Conservation (phyloP, 2,113 vertebrate genomes). For the Petrocephalus zakoni region DNA sequence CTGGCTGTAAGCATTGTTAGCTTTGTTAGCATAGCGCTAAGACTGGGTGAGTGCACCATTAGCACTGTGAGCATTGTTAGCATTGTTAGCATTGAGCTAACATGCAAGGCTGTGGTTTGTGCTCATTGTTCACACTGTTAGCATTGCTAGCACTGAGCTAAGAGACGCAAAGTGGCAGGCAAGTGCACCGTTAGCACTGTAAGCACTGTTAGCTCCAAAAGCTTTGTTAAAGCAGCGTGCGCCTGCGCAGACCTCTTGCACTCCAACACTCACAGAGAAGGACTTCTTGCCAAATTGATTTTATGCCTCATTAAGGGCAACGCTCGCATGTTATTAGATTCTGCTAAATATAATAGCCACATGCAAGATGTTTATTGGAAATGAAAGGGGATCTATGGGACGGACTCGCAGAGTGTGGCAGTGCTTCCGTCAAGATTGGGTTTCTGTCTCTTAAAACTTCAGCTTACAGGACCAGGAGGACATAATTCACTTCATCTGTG, state of each 20-base stretch:
- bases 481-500: constrained; percentile 48
- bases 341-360: constrained; percentile 55
- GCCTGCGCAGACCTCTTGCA: background rate
- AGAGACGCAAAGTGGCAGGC: background rate
- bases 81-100: background rate
- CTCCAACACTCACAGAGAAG: constrained; percentile 36
- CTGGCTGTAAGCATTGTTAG: background rate
- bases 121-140: background rate
- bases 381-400: constrained; percentile 61
- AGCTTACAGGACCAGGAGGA: constrained; percentile 40
- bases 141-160: background rate
- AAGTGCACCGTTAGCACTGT: too few relatives aligned
- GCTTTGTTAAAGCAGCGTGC: background rate
- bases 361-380: constrained; percentile 58
- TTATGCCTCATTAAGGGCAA: constrained; percentile 58
- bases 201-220: background rate
- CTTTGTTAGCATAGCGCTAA: background rate
- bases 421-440: constrained; percentile 15
- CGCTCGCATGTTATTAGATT: constrained; percentile 65
- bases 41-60: background rate
- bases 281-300: constrained; percentile 65
- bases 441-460: constrained; percentile 45
- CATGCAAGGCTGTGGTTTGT: background rate
- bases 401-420: constrained; percentile 38
- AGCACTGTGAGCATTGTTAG: too few relatives aligned